Evolutionary conservation across 2,888 invertebrate genomes (phyloP), one percentile per base, ranked within the genome.

Genomic region (Pilophorus perplexus): DNA sequence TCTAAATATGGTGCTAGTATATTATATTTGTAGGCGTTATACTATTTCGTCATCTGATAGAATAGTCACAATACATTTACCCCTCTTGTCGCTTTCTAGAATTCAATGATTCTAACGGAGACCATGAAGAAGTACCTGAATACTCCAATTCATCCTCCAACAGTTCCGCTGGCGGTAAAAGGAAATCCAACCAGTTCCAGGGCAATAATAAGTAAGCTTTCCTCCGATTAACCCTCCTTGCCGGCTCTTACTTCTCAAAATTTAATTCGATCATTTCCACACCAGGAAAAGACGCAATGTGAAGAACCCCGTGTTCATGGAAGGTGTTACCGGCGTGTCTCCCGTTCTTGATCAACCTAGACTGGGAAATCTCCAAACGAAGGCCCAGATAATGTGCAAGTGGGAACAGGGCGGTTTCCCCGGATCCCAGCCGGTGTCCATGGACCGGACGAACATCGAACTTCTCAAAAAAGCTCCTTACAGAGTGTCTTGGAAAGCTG

Each of bases 401-500:
- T 59, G 22, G 16, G 12, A 2, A 42, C 42, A 22, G 12, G 93
- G 92, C 0, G 94, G 92, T 0, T 99, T 99, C 79, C 97, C 98
- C 0, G 99, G 99, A 0, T 87, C 89, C 1, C 99, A 99, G 75
- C 99, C 99, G 0, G 95, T 99, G 0, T 97, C 97, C 0, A 95
- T 99, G 95, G 90, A 93, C 74, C 78, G 80, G 1, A 75, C 82
- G 0, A 99, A 99, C 77, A 80, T 99, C 50, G 77, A 78, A 57
- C 81, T 88, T 10, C 78, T 99, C 2, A 81, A 84, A 27, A 79
- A 86, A 71, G 90, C 90, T 75, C 90, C 91, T 0, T 99, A 99
- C 75, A 85, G 88, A 76, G 97, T 99, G 1, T 98, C 97, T 1
- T 99, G 99, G 99, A 99, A 99, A 77, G 99, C 99, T 8, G 99